Evolutionary conservation across 2,888 invertebrate genomes (phyloP), one percentile per base, ranked within the genome.

Genomic region (Netelia inedita): DNA sequence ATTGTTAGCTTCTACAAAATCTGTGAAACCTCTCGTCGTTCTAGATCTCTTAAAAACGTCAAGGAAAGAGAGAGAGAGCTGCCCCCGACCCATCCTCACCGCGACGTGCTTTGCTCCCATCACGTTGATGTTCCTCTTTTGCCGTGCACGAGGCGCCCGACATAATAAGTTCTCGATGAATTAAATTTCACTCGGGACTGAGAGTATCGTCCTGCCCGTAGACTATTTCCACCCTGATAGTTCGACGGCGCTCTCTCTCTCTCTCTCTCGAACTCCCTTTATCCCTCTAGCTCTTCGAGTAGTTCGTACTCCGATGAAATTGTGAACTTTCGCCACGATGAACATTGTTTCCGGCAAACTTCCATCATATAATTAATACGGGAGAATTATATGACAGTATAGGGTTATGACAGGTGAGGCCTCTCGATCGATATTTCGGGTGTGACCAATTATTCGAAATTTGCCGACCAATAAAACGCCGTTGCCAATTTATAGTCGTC

Each of bases 151-250:
- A 16, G 41, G 6, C 71, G 35, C 57, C 57, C 11, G 21, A 21
- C 21, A 23, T 57, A 57, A 1, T 9, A 19, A 57, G 21, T 72
- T 19, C 41, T 72, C 57, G 57, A 6, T 57, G 16, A 76, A 66
- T 76, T 57, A 55, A 66, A 76, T 76, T 66, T 76, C 41, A 35
- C 55, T 53, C 43, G 68, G 23, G 19, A 11, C 71, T 11, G n/a
- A 19, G 43, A 19, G 61, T 61, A 69, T 69, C 50, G 50, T 69
- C 23, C 50, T 69, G 2, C 11, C 23, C 35, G 2, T 35, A 35
- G 35, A 35, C 35, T 35, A 35, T 35, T 35, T 35, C 35, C 35
- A 35, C 35, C 35, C 35, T 35, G 8, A 35, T 35, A 35, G 35
- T 35, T 35, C 35, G 35, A 35, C 8, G 35, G 35, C 35, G 5